Evolutionary conservation across 2,888 invertebrate species (phyloP).

Genomic region (Plagiodera versicolora): DNA sequence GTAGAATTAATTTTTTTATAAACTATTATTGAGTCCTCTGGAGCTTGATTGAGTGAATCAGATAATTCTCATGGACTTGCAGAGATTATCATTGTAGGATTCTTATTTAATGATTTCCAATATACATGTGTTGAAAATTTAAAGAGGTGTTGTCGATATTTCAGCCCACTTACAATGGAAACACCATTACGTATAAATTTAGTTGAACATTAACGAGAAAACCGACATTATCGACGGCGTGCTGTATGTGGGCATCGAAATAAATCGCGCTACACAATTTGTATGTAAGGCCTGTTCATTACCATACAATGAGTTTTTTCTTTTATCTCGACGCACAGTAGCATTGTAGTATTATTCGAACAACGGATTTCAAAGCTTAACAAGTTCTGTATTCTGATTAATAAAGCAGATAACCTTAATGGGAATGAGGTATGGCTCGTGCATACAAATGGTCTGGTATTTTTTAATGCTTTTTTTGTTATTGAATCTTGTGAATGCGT

Average conservation of each 20-base stretch:
- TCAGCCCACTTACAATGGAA: constrained; percentile 28
- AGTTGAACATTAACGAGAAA: constrained; percentile 31
- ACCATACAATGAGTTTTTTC: constrained; percentile 35
- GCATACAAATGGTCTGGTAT: constrained; percentile 15
- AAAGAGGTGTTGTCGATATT: constrained; percentile 12
- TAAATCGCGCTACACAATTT: constrained; percentile 39
- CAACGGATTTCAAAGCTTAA: constrained; percentile 15
- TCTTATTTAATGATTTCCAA: neutral
- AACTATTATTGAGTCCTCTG: no score
- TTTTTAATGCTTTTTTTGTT: constrained; percentile 4
- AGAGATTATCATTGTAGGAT: neutral
- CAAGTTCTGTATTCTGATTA: constrained; percentile 20
- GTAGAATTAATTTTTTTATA: no score
- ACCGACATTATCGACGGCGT: constrained; percentile 28
- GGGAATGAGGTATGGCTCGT: constrained; percentile 22
- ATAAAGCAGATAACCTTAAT: constrained; percentile 28
- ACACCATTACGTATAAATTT: constrained; percentile 26
- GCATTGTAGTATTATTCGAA: constrained; percentile 17
- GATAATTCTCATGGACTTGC: neutral
- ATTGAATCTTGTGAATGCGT: neutral
- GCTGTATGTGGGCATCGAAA: constrained; percentile 32
- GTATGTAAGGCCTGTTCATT: constrained; percentile 33
- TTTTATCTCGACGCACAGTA: constrained; percentile 26
- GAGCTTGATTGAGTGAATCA: no score
- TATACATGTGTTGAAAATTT: neutral